These are phyloP conservation scores for Rhea pennata DNA, from an alignment of 2,113 vertebrate species.

Conservation along the genomic window DNA sequence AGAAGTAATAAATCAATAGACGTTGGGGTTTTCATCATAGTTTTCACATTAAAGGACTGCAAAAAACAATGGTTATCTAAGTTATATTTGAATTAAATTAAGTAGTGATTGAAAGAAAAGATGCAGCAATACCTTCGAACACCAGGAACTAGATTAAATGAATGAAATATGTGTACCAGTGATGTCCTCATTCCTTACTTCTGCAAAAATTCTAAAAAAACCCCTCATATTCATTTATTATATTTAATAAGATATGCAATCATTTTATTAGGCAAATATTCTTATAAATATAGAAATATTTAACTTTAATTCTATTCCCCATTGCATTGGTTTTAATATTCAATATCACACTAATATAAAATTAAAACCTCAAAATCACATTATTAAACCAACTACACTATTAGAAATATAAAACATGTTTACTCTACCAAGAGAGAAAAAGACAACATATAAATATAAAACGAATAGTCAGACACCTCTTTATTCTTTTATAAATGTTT, in stretches of 20 bases:
- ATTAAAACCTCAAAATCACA: neutral
- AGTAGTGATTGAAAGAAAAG: slow-evolving; percentile 44
- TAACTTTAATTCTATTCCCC: neutral
- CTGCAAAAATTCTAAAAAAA: neutral
- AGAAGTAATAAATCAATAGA: slow-evolving; percentile 27
- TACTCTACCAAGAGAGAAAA: neutral
- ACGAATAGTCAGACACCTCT: rapidly evolving
- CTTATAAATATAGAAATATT: neutral
- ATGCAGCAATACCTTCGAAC: slow-evolving; percentile 26
- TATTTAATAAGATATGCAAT: neutral
- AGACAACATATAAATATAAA: neutral
- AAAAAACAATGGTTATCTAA: neutral
- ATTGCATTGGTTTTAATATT: neutral
- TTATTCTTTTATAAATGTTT: neutral
- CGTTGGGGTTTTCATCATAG: slow-evolving; percentile 48
- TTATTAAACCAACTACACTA: neutral
- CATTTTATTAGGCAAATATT: neutral
- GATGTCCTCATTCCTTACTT: rapidly evolving
- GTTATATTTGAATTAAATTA: neutral
- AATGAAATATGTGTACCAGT: neutral
- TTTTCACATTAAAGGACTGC: neutral
- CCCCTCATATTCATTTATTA: neutral
- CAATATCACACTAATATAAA: neutral
- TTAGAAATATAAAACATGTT: neutral
- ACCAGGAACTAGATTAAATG: neutral